These are phyloP conservation scores for Nematostella vectensis DNA, from an alignment of 92 coral and sea anemone genomes.

Conservation along the genomic window DNA sequence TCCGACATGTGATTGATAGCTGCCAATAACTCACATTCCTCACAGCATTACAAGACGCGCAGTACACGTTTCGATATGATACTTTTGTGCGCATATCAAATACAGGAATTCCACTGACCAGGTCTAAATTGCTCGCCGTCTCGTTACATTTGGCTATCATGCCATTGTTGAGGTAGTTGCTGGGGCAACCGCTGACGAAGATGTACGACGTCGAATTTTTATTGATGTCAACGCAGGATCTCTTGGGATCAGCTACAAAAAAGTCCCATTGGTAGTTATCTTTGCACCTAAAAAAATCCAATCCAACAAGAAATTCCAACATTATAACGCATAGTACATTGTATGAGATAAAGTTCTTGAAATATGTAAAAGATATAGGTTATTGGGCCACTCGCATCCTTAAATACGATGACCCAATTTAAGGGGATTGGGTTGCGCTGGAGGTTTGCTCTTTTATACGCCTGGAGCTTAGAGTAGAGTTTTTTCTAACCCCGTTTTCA, in stretches of 20 bases:
- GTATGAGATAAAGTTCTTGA: no score
- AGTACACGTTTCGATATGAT: conserved; percentile 2
- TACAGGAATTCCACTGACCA: conserved; percentile 3
- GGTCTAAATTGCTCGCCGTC: no score
- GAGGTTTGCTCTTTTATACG: no score
- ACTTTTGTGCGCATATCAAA: conserved; percentile 4
- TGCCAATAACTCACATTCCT: neutral
- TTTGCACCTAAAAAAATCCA: neutral
- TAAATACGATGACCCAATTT: no score
- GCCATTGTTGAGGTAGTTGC: neutral
- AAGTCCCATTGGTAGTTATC: no score
- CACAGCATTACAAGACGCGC: conserved; percentile 4
- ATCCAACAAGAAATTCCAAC: neutral
- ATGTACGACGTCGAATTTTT: neutral
- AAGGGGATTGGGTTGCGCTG: no score
- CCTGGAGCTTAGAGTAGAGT: no score
- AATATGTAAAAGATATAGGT: no score
- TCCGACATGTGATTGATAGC: neutral
- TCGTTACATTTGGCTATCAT: neutral
- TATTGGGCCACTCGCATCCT: no score
- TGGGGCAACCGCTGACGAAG: neutral
- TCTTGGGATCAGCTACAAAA: no score
- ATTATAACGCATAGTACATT: no score
- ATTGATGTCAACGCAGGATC: neutral
- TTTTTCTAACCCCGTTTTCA: no score